Conservation (phyloP, 2,888 invertebrate species). For the Ctenicera cuprea region DNA sequence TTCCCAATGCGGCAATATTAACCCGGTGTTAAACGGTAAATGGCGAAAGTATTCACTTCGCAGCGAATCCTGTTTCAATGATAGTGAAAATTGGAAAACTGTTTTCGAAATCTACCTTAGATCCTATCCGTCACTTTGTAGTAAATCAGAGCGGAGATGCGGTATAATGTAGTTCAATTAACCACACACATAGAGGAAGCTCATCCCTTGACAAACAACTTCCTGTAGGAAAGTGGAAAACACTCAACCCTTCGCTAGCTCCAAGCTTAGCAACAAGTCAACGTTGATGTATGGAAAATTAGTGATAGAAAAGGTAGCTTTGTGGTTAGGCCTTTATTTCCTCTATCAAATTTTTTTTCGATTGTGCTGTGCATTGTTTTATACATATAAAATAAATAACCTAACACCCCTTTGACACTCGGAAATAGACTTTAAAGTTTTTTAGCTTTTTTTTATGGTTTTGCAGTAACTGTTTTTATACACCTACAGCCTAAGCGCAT, state of each 20-base stretch:
- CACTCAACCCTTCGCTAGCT: conserved; percentile 16
- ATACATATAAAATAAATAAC: too few species aligned
- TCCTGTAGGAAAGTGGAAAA: conserved; percentile 30
- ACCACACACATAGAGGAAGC: conserved; percentile 33
- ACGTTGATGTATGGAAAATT: conserved; percentile 15
- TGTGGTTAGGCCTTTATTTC: too few species aligned
- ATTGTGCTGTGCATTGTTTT: too few species aligned
- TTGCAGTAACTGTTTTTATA: background rate
- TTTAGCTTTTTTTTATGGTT: background rate
- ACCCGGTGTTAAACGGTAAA: conserved; percentile 45
- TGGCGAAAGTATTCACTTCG: conserved; percentile 43
- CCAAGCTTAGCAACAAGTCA: conserved; percentile 30
- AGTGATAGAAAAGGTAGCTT: background rate
- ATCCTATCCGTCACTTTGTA: background rate
- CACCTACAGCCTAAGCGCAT: conserved; percentile 22
- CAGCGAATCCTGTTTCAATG: conserved; percentile 36
- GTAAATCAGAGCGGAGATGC: conserved; percentile 17
- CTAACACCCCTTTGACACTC: background rate
- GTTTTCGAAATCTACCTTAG: conserved; percentile 17
- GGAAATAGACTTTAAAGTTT: background rate
- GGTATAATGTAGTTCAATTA: conserved; percentile 36
- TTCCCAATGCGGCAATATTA: conserved; percentile 53
- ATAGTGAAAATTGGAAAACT: conserved; percentile 39
- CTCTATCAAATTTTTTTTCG: too few species aligned
- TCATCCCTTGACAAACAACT: conserved; percentile 37